Evolutionary conservation across 2,113 vertebrate genomes (phyloP), one percentile per base, ranked within the genome.

Genomic region (Rhinopithecus roxellana): DNA sequence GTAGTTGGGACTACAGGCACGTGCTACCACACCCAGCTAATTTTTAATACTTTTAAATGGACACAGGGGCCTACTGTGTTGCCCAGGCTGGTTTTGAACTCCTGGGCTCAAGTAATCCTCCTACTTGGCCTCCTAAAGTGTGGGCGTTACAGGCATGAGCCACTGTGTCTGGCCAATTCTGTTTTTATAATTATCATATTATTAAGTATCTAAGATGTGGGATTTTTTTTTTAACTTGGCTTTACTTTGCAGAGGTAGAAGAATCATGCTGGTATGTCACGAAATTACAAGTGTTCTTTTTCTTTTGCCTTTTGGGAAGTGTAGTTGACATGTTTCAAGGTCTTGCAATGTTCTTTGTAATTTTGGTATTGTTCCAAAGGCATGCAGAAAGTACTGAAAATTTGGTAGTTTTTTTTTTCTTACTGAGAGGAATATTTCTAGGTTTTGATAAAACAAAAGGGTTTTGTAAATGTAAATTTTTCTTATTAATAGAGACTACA

Each of bases 401-500:
- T 81, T 8, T 57, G 64, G 40, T 25, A 75, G 23, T 81, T 13
- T 48, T 89, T 83, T 40, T 13, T 23, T 43, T 3, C 25, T 45
- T 79, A 67, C 32, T 3, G 79, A 75, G 67, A 92, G 13, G 77
- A 93, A 50, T 87, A 45, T 43, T 90, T 81, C 32, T 67, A 30
- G 50, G 3, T 89, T 74, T 40, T 94, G 43, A 87, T 88, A 45
- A 84, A 75, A 94, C 57, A 55, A 87, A 93, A 79, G 35, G 14
- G 74, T 89, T 86, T 91, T 86, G 20, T 86, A 82, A 90, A 72
- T 35, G 16, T 43, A 75, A 64, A 32, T 77, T 95, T 79, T 95
- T 72, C 61, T 90, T 81, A 64, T 77, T 78, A 74, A 45, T 35
- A 30, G 67, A 90, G 50, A 86, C 10, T 83, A 1, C 22, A 43